Evolutionary conservation across 2,113 vertebrate genomes (phyloP), one percentile per base, ranked within the genome.

Genomic region (Smithornis capensis): DNA sequence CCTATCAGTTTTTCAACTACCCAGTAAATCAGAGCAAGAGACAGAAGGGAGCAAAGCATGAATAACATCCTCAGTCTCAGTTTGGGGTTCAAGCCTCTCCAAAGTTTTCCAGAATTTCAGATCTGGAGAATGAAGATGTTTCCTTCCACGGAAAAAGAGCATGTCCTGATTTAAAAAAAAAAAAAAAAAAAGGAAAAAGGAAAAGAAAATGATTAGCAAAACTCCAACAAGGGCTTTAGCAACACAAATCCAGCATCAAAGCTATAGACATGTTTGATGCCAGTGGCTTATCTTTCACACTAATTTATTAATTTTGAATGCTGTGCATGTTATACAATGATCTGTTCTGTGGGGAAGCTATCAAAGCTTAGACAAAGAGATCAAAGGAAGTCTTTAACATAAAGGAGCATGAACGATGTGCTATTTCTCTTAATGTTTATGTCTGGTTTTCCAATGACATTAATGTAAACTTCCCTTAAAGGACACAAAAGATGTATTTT

Each of bases 261-360:
- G 94, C 64, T 68, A 40, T 9, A 93, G 56, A 57, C 52, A 47
- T 78, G 37, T 87, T 93, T 94, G 95, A 95, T 94, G 78, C 40
- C 75, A 81, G 81, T 81, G 64, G 83, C 55, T 96, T 93, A 90
- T 97, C 78, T 95, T 91, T 93, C 91, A 88, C 64, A 86, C 52
- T 87, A 85, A 89, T 96, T 96, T 94, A 78, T 95, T 95, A 94
- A 94, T 96, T 93, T 89, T 83, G 73, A 92, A 93, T 91, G 92
- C 31, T 80, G 31, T 60, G 16, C 8, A 12, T 93, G 86, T 93
- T 79, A 74, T 53, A 84, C 75, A 88, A 91, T 79, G 56, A 67
- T 73, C 71, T 93, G 50, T 94, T 93, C 68, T 78, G 47, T 90
- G 40, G 29, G 71, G 65, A 96, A 93, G 52, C 49, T 89, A 55